Evolutionary conservation across 2,888 invertebrate species (phyloP), one percentile per base, ranked within the genome.

Genomic region (Hylaea fasciaria): DNA sequence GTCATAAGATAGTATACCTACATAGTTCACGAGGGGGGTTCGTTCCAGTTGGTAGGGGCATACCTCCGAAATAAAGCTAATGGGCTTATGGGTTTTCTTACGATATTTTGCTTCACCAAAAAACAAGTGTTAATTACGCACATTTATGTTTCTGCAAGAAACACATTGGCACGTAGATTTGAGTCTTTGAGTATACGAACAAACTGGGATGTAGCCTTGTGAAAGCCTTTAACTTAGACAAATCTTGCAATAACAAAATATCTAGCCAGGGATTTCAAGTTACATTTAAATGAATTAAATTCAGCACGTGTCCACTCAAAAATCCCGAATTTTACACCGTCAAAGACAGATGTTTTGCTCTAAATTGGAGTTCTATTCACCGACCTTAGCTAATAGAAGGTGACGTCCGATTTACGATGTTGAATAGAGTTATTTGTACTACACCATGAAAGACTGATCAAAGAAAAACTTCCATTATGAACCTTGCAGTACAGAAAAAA

Each of bases 381-480:
- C 32, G 48, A 35, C 56, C 72, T 60, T 59, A 69, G 70, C 74
- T 70, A 77, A 77, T 72, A 72, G 69, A 72, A 70, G 72, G 70
- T 62, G 65, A 71, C 58, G 65, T 57, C 65, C 67, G 69, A 72
- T 71, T 72, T 32, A 76, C 74, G 62, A 57, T 62, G 57, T 49
- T 70, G 70, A 72, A 76, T 70, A 63, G 57, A 48, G 58, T 66
- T 66, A 70, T 76, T 75, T 74, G 73, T 74, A 64, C 17, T 41
- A 37, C 51, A 50, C 14, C 39, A 37, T 44, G 47, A 43, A 59
- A 32, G 29, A 43, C 14, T 35, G 3, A 9, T n/a, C 2, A 32
- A 9, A 32, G 32, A 48, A 17, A 53, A 47, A 37, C n/a, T 13
- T 16, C 22, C 41, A 52, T 14, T 47, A 41, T 5, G 9, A 16